phyloP scores from a whole-genome alignment of 2,888 invertebrate species.

The Chirona hameri region DNA sequence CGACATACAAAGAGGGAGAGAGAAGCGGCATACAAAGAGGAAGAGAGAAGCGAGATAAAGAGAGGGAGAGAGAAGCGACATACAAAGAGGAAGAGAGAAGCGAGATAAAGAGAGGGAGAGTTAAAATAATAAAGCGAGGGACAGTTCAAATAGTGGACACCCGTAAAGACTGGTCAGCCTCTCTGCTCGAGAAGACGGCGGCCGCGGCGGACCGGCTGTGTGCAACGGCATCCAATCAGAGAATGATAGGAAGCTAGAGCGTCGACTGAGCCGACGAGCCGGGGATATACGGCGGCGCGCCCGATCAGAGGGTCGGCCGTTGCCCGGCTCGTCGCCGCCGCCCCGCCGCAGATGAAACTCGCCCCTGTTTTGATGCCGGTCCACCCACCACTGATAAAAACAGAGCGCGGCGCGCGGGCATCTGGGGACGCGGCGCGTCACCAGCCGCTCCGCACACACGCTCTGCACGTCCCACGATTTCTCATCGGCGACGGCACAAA shows the following conservation, averaged over 20 bases:
- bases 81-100: background rate
- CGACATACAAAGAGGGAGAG: background rate
- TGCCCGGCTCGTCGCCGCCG: background rate
- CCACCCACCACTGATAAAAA: background rate
- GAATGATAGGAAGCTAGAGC: background rate
- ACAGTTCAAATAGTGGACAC: no score
- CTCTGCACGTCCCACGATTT: background rate
- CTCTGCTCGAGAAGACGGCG: background rate
- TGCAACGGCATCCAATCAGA: conserved; percentile 14
- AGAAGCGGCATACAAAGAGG: background rate
- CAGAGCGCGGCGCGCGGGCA: background rate
- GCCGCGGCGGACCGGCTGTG: background rate
- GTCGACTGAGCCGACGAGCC: background rate
- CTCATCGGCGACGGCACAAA: background rate
- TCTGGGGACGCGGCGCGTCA: background rate
- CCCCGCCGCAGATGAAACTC: background rate
- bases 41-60: background rate
- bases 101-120: background rate
- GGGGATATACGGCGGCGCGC: background rate
- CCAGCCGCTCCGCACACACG: background rate
- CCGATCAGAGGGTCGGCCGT: background rate
- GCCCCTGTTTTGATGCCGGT: conserved; percentile 1
- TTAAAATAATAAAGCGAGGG: background rate
- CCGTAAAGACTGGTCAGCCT: no score
- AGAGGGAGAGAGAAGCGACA: background rate